These are phyloP conservation scores for Acanthacorydalis orientalis DNA, from an alignment of 2,888 invertebrate genomes.

Conservation along the genomic window DNA sequence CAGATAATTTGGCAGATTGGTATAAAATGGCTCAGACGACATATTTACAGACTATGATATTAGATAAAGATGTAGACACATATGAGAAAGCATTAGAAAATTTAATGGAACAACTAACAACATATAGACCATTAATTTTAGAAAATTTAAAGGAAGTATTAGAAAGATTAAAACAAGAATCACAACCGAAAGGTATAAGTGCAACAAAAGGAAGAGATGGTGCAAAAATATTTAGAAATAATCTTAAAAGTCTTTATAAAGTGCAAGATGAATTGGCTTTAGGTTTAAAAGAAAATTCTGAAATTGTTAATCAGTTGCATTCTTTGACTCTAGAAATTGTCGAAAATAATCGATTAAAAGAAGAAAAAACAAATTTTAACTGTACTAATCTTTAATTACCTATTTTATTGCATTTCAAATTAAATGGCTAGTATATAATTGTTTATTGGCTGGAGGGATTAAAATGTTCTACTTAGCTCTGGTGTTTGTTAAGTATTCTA, in stretches of 20 bases:
- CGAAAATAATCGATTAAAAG: neutral
- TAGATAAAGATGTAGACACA: slow-evolving; percentile 51
- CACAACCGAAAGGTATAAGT: slow-evolving; percentile 9
- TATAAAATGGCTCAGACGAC: slow-evolving; percentile 80
- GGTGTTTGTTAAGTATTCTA: no score
- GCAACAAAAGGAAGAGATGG: neutral
- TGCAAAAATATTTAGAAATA: slow-evolving; percentile 2
- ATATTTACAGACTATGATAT: slow-evolving; percentile 64
- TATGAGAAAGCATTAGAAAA: slow-evolving; percentile 31
- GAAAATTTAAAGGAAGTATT: slow-evolving; percentile 1
- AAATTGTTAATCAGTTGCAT: slow-evolving; percentile 24
- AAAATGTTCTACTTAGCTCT: no score
- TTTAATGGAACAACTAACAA: slow-evolving; percentile 19
- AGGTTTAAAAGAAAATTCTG: slow-evolving; percentile 25
- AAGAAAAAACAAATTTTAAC: neutral
- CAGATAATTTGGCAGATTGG: slow-evolving; percentile 70
- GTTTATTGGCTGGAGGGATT: no score
- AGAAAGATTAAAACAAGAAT: slow-evolving; percentile 4
- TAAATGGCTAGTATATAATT: no score
- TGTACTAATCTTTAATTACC: no score
- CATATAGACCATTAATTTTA: neutral
- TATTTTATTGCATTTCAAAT: no score
- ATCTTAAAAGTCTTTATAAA: slow-evolving; percentile 1
- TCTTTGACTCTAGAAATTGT: neutral
- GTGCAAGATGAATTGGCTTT: slow-evolving; percentile 23